Evolutionary conservation across 1,140 invertebrate genomes (phyloP).

Genomic region (Papilio glaucus): DNA sequence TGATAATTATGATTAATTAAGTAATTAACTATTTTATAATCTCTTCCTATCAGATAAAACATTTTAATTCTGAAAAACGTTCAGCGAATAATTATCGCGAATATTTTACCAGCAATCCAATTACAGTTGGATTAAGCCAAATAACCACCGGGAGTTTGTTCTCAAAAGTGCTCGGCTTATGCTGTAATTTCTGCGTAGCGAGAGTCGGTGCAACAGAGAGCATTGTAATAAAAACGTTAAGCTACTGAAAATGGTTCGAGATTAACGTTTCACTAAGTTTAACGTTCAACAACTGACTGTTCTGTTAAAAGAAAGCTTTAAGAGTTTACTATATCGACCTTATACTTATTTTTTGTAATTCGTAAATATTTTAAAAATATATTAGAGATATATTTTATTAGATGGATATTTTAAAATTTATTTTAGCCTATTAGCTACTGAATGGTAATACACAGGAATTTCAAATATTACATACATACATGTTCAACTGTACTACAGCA

Average conservation of each 20-base stretch:
- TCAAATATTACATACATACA: no score
- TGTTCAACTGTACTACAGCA: no score
- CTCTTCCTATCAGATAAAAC: no score
- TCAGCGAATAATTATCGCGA: slow-evolving; percentile 20
- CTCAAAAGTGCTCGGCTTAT: slow-evolving; percentile 32
- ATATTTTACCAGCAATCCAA: slow-evolving; percentile 33
- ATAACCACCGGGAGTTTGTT: slow-evolving; percentile 16
- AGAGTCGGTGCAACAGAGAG: slow-evolving; percentile 28
- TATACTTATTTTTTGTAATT: not conserved
- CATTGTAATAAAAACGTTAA: slow-evolving; percentile 34
- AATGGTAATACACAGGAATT: no score
- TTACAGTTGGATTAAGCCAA: slow-evolving; percentile 26
- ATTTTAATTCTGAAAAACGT: not conserved
- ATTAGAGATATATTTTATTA: no score
- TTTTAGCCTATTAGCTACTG: no score
- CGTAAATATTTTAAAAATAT: no score
- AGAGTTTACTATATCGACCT: not conserved
- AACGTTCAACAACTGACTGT: not conserved
- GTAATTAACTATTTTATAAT: no score
- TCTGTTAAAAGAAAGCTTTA: not conserved
- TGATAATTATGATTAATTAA: no score
- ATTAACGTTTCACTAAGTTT: slow-evolving; percentile 23
- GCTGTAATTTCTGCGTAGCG: slow-evolving; percentile 30
- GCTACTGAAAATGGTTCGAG: slow-evolving; percentile 31
- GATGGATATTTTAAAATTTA: no score